A percentile compares a stretch with the other conserved stretches of the same genome.
Conservation (phyloP, 2,888 invertebrate species). For the Hypercompe scribonia region DNA sequence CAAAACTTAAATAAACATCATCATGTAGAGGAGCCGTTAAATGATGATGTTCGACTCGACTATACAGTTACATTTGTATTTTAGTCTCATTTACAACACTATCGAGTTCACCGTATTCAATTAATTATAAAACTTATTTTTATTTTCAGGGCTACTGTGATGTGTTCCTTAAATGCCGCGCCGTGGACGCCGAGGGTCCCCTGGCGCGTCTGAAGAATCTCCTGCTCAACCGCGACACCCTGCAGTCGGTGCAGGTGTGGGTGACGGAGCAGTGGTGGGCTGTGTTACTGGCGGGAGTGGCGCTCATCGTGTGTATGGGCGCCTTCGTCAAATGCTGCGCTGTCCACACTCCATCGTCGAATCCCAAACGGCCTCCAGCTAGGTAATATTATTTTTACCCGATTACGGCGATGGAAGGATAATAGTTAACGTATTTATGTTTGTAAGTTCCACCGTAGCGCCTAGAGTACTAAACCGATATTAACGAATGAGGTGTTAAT, state of each 20-base stretch:
- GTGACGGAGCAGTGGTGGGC: constrained; percentile 98
- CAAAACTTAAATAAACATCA: too few relatives aligned
- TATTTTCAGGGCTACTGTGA: constrained; percentile 96
- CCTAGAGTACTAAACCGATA: too few relatives aligned
- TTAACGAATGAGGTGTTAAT: too few relatives aligned
- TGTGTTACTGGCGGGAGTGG: constrained; percentile 96
- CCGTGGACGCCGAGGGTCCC: constrained; percentile 99
- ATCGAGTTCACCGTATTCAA: too few relatives aligned
- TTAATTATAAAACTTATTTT: not conserved
- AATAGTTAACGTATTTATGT: too few relatives aligned
- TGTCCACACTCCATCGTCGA: constrained; percentile 99
- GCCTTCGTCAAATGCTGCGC: constrained; percentile 99
- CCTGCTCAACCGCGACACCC: constrained; percentile 95
- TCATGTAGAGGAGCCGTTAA: too few relatives aligned
- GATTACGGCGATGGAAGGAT: too few relatives aligned
- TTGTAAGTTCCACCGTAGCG: too few relatives aligned
- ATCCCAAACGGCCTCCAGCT: constrained; percentile 98
- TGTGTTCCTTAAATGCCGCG: constrained; percentile 99
- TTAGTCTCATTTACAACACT: too few relatives aligned
- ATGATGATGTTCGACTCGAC: too few relatives aligned
- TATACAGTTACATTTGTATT: too few relatives aligned
- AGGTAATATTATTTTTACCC: constrained; percentile 71
- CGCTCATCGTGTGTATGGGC: constrained; percentile 98
- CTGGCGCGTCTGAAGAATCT: constrained; percentile 98
- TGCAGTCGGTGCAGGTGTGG: constrained; percentile 96